A percentile compares a stretch with the other conserved stretches of the same genome.
Evolutionary conservation across 2,797 vertebrate species (phyloP).

Genomic region (Monodelphis domestica): DNA sequence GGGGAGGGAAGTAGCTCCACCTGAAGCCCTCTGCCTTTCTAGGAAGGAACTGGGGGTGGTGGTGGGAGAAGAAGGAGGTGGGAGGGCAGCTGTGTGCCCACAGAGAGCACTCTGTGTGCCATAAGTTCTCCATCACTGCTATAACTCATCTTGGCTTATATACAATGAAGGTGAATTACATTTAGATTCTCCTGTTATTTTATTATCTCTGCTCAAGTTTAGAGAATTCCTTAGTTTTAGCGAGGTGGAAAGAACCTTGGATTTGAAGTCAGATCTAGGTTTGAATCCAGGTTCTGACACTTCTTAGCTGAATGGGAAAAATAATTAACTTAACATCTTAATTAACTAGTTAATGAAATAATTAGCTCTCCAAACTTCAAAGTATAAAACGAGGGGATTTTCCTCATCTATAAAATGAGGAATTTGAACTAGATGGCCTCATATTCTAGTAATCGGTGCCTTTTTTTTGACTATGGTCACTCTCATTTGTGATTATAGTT

Average conservation of each 20-base stretch:
- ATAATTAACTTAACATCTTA: neutral
- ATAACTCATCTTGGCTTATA: neutral
- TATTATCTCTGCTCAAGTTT: neutral
- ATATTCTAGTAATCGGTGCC: neutral
- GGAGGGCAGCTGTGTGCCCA: no score
- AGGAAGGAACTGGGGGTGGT: no score
- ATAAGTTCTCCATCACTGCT: no score
- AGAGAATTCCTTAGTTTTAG: neutral
- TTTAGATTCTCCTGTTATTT: neutral
- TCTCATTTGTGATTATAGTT: neutral
- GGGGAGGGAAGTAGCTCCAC: no score
- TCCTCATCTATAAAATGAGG: neutral
- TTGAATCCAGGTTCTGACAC: neutral
- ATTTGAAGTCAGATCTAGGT: neutral
- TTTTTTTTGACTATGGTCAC: neutral
- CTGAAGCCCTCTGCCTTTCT: no score
- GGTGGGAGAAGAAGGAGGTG: no score
- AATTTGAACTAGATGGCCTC: neutral
- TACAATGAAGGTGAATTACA: neutral
- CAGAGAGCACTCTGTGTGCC: no score
- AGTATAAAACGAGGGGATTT: neutral
- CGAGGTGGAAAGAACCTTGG: neutral
- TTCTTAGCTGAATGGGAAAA: neutral
- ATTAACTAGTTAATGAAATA: no score
- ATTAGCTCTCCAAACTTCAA: neutral